Base-by-base conservation (phyloP, 1,140 invertebrate genomes). In the Leptonema lineaticorne region DNA sequence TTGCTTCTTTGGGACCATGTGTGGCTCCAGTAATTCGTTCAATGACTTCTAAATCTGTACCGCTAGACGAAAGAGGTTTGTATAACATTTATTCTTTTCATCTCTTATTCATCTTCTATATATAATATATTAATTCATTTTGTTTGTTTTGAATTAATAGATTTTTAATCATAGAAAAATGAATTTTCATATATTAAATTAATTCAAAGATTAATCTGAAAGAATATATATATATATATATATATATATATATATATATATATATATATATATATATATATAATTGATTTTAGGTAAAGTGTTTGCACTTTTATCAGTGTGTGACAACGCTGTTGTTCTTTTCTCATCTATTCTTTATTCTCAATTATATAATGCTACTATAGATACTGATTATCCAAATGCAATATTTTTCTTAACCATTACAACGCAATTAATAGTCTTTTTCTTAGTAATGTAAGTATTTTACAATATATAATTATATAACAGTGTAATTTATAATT, bases 1-100 rank as follows among this genome's bases (percentile, higher is more conserved):
- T 88, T 14, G 88, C 89, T 5, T 85, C 88, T 7, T 77, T 91
- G 26, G 90, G 90, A 0, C 90, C 90, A 0, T 84, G 88, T 41
- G 87, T 90, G 0, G 90, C 88, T 0, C 90, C 90, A 8, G 85
- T 90, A 37, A 81, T 92, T 41, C 81, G 90, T 45, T 90, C 91
- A 2, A 89, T 92, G 83, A 85, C 86, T 8, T 92, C 90, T 0
- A 92, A 92, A 79, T 78, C 89, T 2, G 84, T 91, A 18, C 79
- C 85, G 1, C 69, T 79, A 2, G 80, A 84, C 27, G 90, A 92
- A 77, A 83, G 90, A 83, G 90, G 90, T 85, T 78, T 63, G n/a
- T n/a, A n/a, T n/a, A n/a, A n/a, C n/a, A n/a, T n/a, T n/a, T n/a
- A n/a, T n/a, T n/a, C n/a, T n/a, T n/a, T n/a, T n/a, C n/a, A n/a